A percentile compares a stretch with the other conserved stretches of the same genome.
These are phyloP conservation scores for Coelogynopora nodosa DNA, from an alignment of 2,888 invertebrate species.

Conservation along the genomic window DNA sequence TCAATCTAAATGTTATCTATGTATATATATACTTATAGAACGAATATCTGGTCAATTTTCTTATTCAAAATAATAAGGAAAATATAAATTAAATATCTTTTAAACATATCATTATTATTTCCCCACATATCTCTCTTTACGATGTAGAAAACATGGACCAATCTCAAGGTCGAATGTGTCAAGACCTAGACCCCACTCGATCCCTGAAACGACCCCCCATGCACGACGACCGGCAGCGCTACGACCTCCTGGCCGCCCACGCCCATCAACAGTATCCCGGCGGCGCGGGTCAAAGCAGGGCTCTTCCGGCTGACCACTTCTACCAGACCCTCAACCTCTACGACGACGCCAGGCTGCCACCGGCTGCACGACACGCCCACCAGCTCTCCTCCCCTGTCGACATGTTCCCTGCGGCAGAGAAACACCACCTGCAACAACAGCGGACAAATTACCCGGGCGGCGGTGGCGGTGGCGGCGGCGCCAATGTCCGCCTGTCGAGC, in stretches of 20 bases:
- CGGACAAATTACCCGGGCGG: neutral
- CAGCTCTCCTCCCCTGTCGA: neutral
- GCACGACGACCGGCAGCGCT: neutral
- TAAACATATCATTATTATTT: neutral
- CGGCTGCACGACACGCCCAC: neutral
- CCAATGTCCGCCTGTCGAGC: neutral
- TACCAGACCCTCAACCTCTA: neutral
- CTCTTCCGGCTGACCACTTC: neutral
- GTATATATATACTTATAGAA: too few species aligned
- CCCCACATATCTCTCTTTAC: too few species aligned
- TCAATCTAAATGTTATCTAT: too few species aligned
- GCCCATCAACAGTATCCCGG: too few species aligned
- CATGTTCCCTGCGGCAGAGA: neutral
- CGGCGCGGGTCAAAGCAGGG: neutral
- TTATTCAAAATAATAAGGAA: too few species aligned
- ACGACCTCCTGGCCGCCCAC: neutral
- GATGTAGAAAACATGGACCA: neutral
- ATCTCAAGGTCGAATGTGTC: neutral
- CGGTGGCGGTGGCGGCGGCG: neutral
- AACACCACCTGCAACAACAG: neutral
- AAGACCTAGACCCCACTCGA: neutral
- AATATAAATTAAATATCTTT: neutral
- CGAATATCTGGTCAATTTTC: too few species aligned
- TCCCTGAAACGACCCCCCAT: neutral
- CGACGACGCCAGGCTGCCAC: neutral